Evolutionary conservation across 2,797 vertebrate genomes (phyloP).

Genomic region (Rousettus madagascariensis): DNA sequence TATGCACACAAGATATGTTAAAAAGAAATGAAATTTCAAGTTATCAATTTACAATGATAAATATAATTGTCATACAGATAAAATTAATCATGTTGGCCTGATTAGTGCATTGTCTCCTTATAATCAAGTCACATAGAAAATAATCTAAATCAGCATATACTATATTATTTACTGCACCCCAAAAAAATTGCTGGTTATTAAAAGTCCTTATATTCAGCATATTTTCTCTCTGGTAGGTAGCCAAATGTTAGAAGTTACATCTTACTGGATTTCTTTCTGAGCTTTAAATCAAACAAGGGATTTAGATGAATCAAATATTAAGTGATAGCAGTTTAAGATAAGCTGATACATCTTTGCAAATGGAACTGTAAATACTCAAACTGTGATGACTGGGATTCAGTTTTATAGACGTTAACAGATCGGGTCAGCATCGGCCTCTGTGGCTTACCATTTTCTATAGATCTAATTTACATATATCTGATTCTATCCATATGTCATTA

Average conservation of each 20-base stretch:
- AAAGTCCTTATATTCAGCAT: not conserved
- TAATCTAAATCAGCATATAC: not conserved
- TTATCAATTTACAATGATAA: not conserved
- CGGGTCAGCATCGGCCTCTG: not conserved
- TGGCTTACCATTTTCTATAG: not conserved
- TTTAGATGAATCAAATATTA: not conserved
- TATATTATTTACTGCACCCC: not conserved
- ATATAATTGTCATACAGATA: not conserved
- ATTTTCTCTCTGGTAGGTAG: not conserved
- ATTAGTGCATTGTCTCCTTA: not conserved
- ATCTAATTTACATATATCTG: not conserved
- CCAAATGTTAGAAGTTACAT: not conserved
- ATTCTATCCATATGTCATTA: not conserved
- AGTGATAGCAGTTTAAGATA: not conserved
- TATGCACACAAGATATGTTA: not conserved
- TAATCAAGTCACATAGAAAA: not conserved
- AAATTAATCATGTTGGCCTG: not conserved
- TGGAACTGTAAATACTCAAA: not conserved
- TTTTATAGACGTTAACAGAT: not conserved
- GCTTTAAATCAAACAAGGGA: not conserved
- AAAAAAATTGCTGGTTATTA: not conserved
- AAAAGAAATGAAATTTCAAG: not conserved
- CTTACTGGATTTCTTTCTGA: not conserved
- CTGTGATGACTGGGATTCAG: not conserved
- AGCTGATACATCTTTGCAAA: not conserved